Base-by-base conservation (phyloP, 1,140 invertebrate genomes). In the Conus betulinus region DNA sequence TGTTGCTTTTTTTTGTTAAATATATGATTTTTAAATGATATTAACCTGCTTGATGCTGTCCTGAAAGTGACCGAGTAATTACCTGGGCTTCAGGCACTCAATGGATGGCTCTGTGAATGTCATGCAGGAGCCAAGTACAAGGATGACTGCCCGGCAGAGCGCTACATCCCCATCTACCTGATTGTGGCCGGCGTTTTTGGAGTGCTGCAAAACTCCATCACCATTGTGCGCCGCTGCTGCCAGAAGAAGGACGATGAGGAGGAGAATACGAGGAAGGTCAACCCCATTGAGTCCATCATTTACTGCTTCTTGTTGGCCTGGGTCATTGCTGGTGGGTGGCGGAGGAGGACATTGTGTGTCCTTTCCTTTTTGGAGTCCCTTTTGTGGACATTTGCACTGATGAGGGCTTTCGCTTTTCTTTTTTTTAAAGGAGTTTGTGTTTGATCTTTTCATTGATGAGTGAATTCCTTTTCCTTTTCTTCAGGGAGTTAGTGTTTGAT, bases 151-250 rank as follows among this genome's bases (percentile, higher is more conserved):
- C 97, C 97, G 0, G 96, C 96, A n/a, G 97, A 98, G 94, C 96
- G 97, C 0, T 96, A 97, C 85, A 97, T 98, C 97, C n/a, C 97
- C 0, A 96, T 98, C 20, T 98, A 98, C 94, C 97, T 98, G 96
- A 96, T 98, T 67, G 97, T 98, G 15, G 97, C 97, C 1, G 98
- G 98, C 0, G 96, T 96, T 11, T 96, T 97, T 51, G 97, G 97
- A 0, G 96, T 96, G 3, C 94, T 97, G 0, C 97, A 97, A 90
- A 97, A 97, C 95, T 95, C 97, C 17, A 96, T 97, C 53, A 96
- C 96, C 92, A 94, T 97, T n/a, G 95, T 95, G 13, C 94, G 95
- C 52, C 93, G 96, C 90, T 95, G 96, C 60, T 93, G 96, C 63
- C 90, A 91, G 52, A 95, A 96, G 90, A 93, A 95, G 81, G 95